Conservation (phyloP, 2,797 vertebrate species). For the Luscinia luscinia region DNA sequence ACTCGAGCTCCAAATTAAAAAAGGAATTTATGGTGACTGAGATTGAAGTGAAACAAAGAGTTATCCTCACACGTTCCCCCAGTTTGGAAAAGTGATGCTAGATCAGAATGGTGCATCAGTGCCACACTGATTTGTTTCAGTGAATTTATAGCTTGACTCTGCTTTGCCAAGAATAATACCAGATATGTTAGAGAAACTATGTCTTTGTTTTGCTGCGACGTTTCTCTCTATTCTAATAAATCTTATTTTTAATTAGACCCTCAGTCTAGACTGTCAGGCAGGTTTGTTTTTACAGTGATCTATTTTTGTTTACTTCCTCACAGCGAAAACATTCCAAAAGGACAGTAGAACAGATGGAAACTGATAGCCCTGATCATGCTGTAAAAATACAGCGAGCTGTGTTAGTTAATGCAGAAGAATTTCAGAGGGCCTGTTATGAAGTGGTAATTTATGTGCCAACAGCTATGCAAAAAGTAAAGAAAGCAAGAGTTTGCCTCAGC, state of each 20-base stretch:
- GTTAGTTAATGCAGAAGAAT: slow-evolving; percentile 23
- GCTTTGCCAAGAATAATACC: slow-evolving; percentile 59
- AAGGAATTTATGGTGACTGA: background rate
- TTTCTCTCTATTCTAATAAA: slow-evolving; percentile 55
- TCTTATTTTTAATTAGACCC: slow-evolving; percentile 57
- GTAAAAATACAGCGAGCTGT: background rate
- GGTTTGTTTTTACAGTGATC: slow-evolving; percentile 45
- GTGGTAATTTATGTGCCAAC: slow-evolving; percentile 46
- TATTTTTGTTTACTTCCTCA: slow-evolving; percentile 61
- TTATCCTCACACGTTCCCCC: background rate
- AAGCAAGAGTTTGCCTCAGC: background rate
- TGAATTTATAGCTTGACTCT: slow-evolving; percentile 8
- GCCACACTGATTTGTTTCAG: background rate
- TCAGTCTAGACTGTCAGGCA: slow-evolving; percentile 55
- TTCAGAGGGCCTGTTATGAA: background rate
- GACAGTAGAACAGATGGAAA: slow-evolving; percentile 51
- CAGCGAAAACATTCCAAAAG: slow-evolving; percentile 34
- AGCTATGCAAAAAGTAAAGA: background rate
- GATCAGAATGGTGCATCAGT: slow-evolving; percentile 20
- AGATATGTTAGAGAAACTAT: slow-evolving; percentile 11
- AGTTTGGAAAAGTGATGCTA: background rate
- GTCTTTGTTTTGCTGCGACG: slow-evolving; percentile 25
- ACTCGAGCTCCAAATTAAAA: background rate
- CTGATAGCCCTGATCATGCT: slow-evolving; percentile 20
- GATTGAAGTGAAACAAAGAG: slow-evolving; percentile 4